A percentile compares a stretch with the other conserved stretches of the same genome.
phyloP scores from a whole-genome alignment of 2,113 vertebrate genomes.

The Scytalopus superciliaris region DNA sequence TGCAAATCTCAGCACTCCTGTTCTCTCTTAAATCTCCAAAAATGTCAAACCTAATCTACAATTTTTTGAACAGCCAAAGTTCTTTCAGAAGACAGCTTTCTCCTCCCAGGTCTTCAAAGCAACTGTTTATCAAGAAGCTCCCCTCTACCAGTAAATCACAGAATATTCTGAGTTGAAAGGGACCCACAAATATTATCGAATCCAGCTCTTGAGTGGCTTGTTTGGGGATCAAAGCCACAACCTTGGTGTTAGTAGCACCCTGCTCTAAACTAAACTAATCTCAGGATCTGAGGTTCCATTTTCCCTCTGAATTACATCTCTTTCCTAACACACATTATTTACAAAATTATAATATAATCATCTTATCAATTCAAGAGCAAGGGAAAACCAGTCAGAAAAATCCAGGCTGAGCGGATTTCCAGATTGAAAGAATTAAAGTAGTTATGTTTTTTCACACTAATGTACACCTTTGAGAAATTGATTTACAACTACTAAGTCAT shows the following conservation, averaged over 20 bases:
- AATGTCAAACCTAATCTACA: neutral
- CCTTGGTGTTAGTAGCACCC: neutral
- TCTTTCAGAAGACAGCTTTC: neutral
- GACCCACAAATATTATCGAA: neutral
- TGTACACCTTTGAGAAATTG: neutral
- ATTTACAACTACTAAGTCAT: neutral
- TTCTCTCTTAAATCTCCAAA: neutral
- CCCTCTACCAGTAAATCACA: neutral
- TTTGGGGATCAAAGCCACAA: neutral
- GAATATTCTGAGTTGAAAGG: neutral
- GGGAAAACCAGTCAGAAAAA: neutral
- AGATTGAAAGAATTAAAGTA: neutral
- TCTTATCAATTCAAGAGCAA: neutral
- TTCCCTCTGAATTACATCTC: neutral
- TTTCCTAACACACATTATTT: neutral
- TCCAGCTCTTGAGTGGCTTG: neutral
- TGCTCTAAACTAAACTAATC: neutral
- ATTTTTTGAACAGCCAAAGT: neutral
- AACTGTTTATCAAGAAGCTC: neutral
- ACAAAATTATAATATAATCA: neutral
- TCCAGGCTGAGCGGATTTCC: neutral
- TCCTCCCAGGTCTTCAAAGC: neutral
- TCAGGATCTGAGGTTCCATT: neutral
- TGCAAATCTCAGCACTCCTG: neutral
- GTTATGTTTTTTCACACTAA: neutral